Percentiles rank a stretch among this genome's conserved stretches.
Conservation (phyloP, 2,888 invertebrate genomes). For the Psylliodes chrysocephalus region DNA sequence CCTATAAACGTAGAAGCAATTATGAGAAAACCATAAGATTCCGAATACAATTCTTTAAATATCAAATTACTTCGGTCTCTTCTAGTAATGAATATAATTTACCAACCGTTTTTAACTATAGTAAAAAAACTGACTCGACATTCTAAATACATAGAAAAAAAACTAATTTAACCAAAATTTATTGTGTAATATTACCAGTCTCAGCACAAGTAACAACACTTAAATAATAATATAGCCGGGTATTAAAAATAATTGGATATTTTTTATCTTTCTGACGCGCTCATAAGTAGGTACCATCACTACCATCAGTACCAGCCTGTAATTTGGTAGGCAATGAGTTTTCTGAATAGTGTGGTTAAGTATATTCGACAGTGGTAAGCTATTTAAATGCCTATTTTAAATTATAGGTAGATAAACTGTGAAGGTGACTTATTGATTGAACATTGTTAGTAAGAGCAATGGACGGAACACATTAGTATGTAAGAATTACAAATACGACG, state of each 20-base stretch:
- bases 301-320: no score
- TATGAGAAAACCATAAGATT: neutral
- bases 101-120: neutral
- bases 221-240: slow-evolving; percentile 8
- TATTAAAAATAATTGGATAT: slow-evolving; percentile 29
- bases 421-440: no score
- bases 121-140: neutral
- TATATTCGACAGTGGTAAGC: neutral
- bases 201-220: slow-evolving; percentile 12
- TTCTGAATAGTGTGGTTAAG: neutral
- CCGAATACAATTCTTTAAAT: neutral
- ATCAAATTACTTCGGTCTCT: neutral
- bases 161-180: slow-evolving; percentile 20
- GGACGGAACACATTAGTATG: no score
- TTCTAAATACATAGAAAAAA: neutral
- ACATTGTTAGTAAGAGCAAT: no score
- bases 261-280: slow-evolving; percentile 9
- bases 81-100: neutral
- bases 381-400: no score
- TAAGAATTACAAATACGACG: no score
- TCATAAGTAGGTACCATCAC: neutral
- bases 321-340: neutral
- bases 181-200: slow-evolving; percentile 10
- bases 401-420: no score
- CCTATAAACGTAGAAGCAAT: no score